phyloP scores from a whole-genome alignment of 2,888 invertebrate genomes.

The Sceliomorpha sp. region DNA sequence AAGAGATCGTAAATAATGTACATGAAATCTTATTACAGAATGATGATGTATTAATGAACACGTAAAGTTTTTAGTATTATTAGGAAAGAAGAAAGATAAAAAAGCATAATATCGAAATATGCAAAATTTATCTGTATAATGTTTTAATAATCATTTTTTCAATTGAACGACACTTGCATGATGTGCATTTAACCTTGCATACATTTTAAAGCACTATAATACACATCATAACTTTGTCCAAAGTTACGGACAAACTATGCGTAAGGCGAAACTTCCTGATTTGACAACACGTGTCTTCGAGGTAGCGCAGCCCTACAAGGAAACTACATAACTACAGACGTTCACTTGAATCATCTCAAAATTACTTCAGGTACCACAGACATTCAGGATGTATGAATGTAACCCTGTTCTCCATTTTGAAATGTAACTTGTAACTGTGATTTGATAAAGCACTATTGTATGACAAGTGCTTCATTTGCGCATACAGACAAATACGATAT shows the following conservation, averaged over 20 bases:
- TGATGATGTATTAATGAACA: too few relatives aligned
- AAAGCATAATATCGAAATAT: too few relatives aligned
- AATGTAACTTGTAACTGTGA: conserved; percentile 17
- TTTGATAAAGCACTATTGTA: conserved; percentile 9
- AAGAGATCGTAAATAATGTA: too few relatives aligned
- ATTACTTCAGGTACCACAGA: conserved; percentile 1
- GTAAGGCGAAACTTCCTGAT: conserved; percentile 26
- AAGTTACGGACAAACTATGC: conserved; percentile 3
- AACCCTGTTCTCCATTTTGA: conserved; percentile 2
- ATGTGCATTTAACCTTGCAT: background rate
- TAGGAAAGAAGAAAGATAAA: too few relatives aligned
- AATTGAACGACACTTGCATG: too few relatives aligned
- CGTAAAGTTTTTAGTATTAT: too few relatives aligned
- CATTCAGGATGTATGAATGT: conserved; percentile 14
- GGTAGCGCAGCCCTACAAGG: conserved; percentile 14
- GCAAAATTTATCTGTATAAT: too few relatives aligned
- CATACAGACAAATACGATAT: background rate
- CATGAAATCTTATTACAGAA: too few relatives aligned
- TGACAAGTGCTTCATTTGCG: conserved; percentile 5
- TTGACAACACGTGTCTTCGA: conserved; percentile 31
- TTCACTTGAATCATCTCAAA: conserved; percentile 11
- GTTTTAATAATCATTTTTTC: too few relatives aligned
- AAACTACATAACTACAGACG: conserved; percentile 11
- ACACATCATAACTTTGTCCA: conserved; percentile 11
- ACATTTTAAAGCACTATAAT: conserved; percentile 2